Percentiles rank a stretch among this genome's conserved stretches.
These are phyloP conservation scores for Myotis yumanensis DNA, from an alignment of 2,113 vertebrate genomes.

Conservation along the genomic window DNA sequence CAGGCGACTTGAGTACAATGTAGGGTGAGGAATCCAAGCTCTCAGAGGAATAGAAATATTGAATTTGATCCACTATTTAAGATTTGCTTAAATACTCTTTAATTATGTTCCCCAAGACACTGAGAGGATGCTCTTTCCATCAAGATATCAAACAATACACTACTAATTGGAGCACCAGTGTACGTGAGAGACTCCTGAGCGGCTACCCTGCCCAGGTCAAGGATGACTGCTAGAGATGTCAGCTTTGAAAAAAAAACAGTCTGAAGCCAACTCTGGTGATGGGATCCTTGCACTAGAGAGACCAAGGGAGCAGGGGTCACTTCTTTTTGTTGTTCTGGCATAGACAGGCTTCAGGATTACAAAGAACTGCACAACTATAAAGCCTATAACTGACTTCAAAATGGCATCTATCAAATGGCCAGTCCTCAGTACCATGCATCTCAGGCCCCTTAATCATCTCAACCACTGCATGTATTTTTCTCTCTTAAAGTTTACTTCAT, in stretches of 20 bases:
- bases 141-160: not conserved
- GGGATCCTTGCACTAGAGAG: no score
- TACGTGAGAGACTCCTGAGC: not conserved
- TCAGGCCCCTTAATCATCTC: not conserved
- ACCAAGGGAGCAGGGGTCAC: not conserved
- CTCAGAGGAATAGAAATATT: not conserved
- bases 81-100: not conserved
- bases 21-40: not conserved
- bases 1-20: not conserved
- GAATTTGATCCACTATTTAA: not conserved
- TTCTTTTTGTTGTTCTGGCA: not conserved
- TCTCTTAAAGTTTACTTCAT: not conserved
- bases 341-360: not conserved
- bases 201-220: not conserved
- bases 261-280: not conserved
- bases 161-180: not conserved
- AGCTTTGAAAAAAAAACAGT: not conserved
- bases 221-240: not conserved
- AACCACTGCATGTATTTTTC: not conserved
- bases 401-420: not conserved
- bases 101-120: not conserved
- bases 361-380: not conserved
- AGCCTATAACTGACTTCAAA: not conserved
- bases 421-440: not conserved
- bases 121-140: not conserved